Evolutionary conservation across 2,888 invertebrate species (phyloP).

Genomic region (Trisateles emortualis): DNA sequence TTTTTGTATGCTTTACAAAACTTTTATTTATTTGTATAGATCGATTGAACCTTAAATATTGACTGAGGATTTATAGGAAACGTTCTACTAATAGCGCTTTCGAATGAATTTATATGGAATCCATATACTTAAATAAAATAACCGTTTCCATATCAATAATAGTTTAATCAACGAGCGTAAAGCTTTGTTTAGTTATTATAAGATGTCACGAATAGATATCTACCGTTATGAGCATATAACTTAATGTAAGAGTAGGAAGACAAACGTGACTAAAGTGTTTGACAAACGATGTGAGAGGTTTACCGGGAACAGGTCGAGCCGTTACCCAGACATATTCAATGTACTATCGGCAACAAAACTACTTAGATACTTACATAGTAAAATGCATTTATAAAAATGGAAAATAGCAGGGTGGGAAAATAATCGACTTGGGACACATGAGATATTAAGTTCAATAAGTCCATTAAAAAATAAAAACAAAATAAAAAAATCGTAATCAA

Average conservation of each 20-base stretch:
- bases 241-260: constrained; percentile 24
- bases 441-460: no score
- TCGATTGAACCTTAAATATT: no score
- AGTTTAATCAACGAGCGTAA: no score
- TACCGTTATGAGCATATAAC: constrained; percentile 22
- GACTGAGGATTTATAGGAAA: neutral
- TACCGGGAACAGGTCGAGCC: constrained; percentile 39
- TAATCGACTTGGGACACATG: no score
- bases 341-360: neutral
- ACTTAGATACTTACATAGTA: no score
- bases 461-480: no score
- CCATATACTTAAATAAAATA: neutral
- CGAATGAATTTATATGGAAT: neutral
- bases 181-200: constrained; percentile 7
- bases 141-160: neutral
- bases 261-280: constrained; percentile 35
- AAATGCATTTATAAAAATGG: no score
- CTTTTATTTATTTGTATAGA: no score
- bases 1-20: no score
- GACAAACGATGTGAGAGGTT: constrained; percentile 34
- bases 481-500: no score
- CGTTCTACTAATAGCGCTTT: neutral
- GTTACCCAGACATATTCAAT: constrained; percentile 38
- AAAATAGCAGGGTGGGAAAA: no score
- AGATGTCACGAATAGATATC: neutral